phyloP scores from a whole-genome alignment of 2,888 invertebrate genomes.

The Ectropis crepuscularia region DNA sequence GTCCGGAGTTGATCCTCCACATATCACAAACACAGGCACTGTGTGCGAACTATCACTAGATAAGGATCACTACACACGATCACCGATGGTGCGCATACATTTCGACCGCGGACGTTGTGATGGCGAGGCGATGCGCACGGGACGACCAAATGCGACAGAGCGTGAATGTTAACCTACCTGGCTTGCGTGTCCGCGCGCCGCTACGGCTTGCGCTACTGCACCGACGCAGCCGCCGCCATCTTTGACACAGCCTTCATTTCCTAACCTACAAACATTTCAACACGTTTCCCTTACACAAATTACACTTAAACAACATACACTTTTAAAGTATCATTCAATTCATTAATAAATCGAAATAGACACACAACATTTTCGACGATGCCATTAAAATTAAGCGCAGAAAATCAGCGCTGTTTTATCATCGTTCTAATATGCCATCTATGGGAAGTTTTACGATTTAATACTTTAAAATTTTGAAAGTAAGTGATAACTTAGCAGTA shows the following conservation, averaged over 20 bases:
- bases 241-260: constrained; percentile 59
- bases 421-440: constrained; percentile 57
- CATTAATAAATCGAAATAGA: not conserved
- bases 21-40: constrained; percentile 70
- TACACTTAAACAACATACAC: not conserved
- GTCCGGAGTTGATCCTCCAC: constrained; percentile 63
- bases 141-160: constrained; percentile 80
- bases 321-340: not conserved
- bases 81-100: constrained; percentile 74
- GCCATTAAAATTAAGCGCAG: constrained; percentile 40
- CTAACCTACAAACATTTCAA: constrained; percentile 3
- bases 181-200: constrained; percentile 79
- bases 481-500: too few species aligned
- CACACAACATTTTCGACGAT: not conserved
- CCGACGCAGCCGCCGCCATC: constrained; percentile 69
- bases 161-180: constrained; percentile 84
- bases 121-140: constrained; percentile 73
- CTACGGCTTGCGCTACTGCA: constrained; percentile 68
- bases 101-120: constrained; percentile 63
- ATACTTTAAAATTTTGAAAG: too few species aligned
- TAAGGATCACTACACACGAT: constrained; percentile 72
- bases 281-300: not conserved
- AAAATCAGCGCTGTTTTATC: constrained; percentile 69
- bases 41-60: constrained; percentile 62
- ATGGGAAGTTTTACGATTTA: constrained; percentile 21